phyloP scores from a whole-genome alignment of 2,888 invertebrate genomes.

The Polyommatus iphigenia region DNA sequence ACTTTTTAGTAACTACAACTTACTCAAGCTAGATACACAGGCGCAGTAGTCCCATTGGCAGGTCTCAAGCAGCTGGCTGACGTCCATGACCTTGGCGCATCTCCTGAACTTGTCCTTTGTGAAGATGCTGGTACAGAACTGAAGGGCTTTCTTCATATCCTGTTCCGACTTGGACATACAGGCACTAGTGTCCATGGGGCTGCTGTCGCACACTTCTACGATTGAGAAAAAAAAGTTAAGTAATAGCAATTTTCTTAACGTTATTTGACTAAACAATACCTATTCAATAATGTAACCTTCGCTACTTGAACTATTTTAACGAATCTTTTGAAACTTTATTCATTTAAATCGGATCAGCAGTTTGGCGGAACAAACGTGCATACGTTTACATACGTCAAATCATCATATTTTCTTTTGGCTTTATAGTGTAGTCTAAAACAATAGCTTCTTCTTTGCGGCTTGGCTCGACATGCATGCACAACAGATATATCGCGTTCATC shows the following conservation, averaged over 20 bases:
- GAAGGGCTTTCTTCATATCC: slow-evolving; percentile 69
- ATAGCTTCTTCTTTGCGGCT: no score
- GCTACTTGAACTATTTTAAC: no score
- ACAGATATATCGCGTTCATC: no score
- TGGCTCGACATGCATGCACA: no score
- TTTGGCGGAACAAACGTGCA: no score
- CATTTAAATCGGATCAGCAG: no score
- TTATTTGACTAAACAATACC: not conserved
- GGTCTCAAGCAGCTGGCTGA: slow-evolving; percentile 83
- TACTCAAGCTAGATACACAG: slow-evolving; percentile 75
- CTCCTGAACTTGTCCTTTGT: slow-evolving; percentile 82
- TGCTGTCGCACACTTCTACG: slow-evolving; percentile 79
- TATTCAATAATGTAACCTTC: no score
- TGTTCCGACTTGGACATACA: slow-evolving; percentile 65
- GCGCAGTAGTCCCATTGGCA: slow-evolving; percentile 92
- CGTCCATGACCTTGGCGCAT: slow-evolving; percentile 84
- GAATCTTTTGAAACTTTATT: no score
- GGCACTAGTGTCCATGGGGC: slow-evolving; percentile 71
- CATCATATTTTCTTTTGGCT: no score
- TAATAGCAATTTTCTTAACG: no score
- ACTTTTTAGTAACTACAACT: slow-evolving; percentile 43
- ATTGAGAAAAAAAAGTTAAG: not conserved
- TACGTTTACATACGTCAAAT: no score
- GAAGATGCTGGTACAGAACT: slow-evolving; percentile 83
- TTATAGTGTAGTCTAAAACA: no score